A percentile compares a stretch with the other conserved stretches of the same genome.
Conservation (phyloP, 2,797 vertebrate species). For the Dallia pectoralis region DNA sequence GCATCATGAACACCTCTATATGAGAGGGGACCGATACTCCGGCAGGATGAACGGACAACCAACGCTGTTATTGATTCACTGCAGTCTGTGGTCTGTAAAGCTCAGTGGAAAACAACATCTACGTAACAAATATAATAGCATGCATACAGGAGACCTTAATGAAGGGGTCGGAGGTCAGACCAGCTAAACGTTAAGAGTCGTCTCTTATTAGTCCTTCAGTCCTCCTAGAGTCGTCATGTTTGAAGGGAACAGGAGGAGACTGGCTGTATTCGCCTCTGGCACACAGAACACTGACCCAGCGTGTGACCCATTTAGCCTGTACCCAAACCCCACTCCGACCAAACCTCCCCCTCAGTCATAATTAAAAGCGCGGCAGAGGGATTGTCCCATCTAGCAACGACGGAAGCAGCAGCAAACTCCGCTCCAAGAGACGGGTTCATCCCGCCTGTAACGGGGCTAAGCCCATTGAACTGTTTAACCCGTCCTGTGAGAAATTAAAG, state of each 20-base stretch:
- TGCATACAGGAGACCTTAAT: too few species aligned
- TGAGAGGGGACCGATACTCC: neutral
- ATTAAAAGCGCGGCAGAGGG: neutral
- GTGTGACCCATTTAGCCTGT: conserved; percentile 24
- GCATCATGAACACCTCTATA: neutral
- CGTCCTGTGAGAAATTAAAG: conserved; percentile 29
- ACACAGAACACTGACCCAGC: conserved; percentile 30
- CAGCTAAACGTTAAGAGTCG: too few species aligned
- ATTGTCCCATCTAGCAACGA: conserved; percentile 27
- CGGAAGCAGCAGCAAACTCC: conserved; percentile 16
- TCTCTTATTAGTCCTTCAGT: too few species aligned
- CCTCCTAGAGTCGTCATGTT: too few species aligned
- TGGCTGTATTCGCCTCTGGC: conserved; percentile 4
- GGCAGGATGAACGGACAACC: neutral
- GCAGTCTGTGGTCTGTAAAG: too few species aligned
- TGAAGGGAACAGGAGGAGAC: neutral
- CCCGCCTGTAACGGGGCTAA: conserved; percentile 22
- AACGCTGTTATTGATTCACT: too few species aligned
- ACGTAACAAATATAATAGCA: too few species aligned
- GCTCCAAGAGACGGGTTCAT: conserved; percentile 34
- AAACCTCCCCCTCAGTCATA: neutral
- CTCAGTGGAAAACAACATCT: too few species aligned
- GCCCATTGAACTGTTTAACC: conserved; percentile 22
- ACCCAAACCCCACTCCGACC: neutral
- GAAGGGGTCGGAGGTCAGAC: too few species aligned